Base-by-base conservation (phyloP, 2,888 invertebrate species). In the Achlya flavicornis region DNA sequence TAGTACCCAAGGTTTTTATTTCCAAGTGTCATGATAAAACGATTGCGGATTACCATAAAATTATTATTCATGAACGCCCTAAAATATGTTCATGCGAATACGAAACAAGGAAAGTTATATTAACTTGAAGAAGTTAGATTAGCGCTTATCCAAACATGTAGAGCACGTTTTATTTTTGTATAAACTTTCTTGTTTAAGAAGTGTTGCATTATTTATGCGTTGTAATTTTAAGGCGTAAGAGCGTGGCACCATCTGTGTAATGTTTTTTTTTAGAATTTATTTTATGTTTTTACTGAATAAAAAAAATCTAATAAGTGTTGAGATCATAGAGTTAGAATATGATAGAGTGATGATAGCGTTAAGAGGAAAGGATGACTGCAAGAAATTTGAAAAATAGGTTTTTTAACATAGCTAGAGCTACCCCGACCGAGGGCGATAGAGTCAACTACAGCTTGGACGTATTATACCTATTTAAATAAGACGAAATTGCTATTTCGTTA, bases 91-190 rank as follows among this genome's bases (percentile, higher is more conserved):
- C 81, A 79, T 81, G 80, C 79, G 84, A 84, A 86, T 80, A 80
- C 81, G 79, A 84, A 88, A 88, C 83, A 84, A 80, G 86, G 72
- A 89, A 89, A 89, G 86, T 89, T 89, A 80, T 89, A 89, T 86
- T 89, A 88, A 86, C 77, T 87, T 85, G 80, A 81, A 83, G 80
- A 90, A 89, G 87, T 89, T 88, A 81, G 85, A 89, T 90, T 88
- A 85, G 79, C 83, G 80, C 78, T 85, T 84, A 84, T 80, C 80
- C 84, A 80, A 81, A 84, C 78, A 80, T 78, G 75, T 77, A 75
- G 74, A 69, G 71, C 71, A 71, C 76, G 75, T 75, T 79, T 76
- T 76, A 74, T 76, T 75, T 80, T 79, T 73, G 72, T 72, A 62
- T 63, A 61, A 66, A 64, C 64, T 58, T 68, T 64, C 69, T 63